phyloP scores from a whole-genome alignment of 1,140 invertebrate species.

The Dryas iulia region DNA sequence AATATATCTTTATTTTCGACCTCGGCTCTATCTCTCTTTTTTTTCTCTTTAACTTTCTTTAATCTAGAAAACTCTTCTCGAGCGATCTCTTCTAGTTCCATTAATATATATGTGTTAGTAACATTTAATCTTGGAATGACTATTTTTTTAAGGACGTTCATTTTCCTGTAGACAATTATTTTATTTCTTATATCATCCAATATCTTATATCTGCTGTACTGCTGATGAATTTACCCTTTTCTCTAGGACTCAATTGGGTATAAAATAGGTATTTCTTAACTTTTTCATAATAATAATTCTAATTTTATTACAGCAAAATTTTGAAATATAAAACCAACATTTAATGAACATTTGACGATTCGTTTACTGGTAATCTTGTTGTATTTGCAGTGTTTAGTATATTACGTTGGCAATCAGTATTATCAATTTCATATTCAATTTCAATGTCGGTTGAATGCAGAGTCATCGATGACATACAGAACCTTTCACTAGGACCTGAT shows the following conservation, averaged over 20 bases:
- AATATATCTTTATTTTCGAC: neutral
- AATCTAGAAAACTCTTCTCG: conserved; percentile 46
- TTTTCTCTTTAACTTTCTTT: conserved; percentile 43
- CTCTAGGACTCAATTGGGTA: neutral
- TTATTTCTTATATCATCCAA: neutral
- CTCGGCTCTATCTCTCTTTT: conserved; percentile 21
- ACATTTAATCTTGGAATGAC: conserved; percentile 41
- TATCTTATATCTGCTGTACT: conserved; percentile 16
- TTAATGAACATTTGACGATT: neutral
- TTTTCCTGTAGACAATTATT: conserved; percentile 42
- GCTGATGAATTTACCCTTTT: conserved; percentile 2
- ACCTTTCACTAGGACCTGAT: conserved; percentile 28
- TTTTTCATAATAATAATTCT: neutral
- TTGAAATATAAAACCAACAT: neutral
- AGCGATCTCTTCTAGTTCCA: conserved; percentile 46
- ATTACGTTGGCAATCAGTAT: neutral
- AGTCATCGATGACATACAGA: conserved; percentile 34
- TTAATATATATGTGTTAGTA: conserved; percentile 39
- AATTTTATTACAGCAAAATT: neutral
- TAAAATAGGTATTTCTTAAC: neutral
- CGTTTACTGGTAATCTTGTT: neutral
- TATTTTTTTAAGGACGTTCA: conserved; percentile 45
- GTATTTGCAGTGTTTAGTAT: neutral
- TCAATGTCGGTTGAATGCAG: conserved; percentile 31
- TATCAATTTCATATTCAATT: conserved; percentile 8